Base-by-base conservation (phyloP, 2,888 invertebrate species). In the Lingula anatina region DNA sequence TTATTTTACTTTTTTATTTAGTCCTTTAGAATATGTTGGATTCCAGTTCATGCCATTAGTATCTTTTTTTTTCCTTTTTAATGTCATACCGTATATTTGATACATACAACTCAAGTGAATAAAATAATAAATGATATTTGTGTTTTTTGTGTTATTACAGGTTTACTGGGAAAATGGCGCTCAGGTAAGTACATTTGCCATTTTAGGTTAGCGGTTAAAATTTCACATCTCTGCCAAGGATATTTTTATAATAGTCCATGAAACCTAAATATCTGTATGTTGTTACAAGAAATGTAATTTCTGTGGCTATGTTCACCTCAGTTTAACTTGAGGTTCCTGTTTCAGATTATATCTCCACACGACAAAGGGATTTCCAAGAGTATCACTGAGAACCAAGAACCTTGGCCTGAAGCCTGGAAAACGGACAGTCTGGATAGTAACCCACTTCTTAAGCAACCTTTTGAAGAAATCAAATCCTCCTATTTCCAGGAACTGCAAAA, bases 101-200 rank as follows among this genome's bases (percentile, higher is more conserved):
- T n/a, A n/a, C n/a, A n/a, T n/a, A n/a, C n/a, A n/a, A n/a, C n/a
- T n/a, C n/a, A n/a, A n/a, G n/a, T n/a, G n/a, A n/a, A n/a, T n/a
- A n/a, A n/a, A n/a, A n/a, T n/a, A n/a, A n/a, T n/a, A n/a, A n/a
- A n/a, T n/a, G n/a, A n/a, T n/a, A n/a, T 46, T 9, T 41, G 5
- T n/a, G 38, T 27, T 46, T 23, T 44, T 49, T 40, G 35, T 56
- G 52, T 53, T 49, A 51, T 61, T 65, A 5, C 57, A 72, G 71
- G 74, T 95, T 5, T 99, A 96, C 75, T 95, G 93, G 87, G 80
- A 83, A 7, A 97, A 96, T 77, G 93, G 95, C 0, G 87, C 92
- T 5, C 99, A 85, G 79, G 82, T 82, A 64, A 55, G 60, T 47
- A 15, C n/a, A n/a, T n/a, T n/a, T n/a, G n/a, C n/a, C 18, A 15